Percentiles rank a stretch among this genome's conserved stretches.
These are phyloP conservation scores for Gymnoscopelus microlampas DNA, from an alignment of 2,797 vertebrate species.

Conservation along the genomic window DNA sequence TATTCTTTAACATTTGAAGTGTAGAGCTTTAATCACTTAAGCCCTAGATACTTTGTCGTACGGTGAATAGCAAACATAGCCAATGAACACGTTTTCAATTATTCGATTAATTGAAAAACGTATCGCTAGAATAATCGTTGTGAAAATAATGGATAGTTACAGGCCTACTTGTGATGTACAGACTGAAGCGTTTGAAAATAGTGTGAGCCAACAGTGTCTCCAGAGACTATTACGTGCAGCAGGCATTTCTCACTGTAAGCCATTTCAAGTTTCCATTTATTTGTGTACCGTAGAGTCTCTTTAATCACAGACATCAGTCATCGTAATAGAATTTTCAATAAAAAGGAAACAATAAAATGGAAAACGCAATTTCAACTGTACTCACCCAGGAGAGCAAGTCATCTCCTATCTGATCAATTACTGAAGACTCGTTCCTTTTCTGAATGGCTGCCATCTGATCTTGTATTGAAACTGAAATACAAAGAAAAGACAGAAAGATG, in stretches of 20 bases:
- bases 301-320: constrained; percentile 46
- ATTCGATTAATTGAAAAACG: too few species aligned
- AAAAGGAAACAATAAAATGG: constrained; percentile 48
- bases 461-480: constrained; percentile 85
- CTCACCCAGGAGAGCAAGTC: constrained; percentile 94
- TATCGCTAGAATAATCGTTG: too few species aligned
- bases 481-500: constrained; percentile 29
- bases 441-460: constrained; percentile 92
- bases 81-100: too few species aligned
- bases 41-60: too few species aligned
- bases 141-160: too few species aligned
- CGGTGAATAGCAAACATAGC: too few species aligned
- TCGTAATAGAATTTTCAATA: constrained; percentile 56
- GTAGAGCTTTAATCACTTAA: background rate
- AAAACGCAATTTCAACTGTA: constrained; percentile 62
- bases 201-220: too few species aligned
- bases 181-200: too few species aligned
- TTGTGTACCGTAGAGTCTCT: constrained; percentile 27
- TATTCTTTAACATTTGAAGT: constrained; percentile 4
- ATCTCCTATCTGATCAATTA: constrained; percentile 93
- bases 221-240: too few species aligned
- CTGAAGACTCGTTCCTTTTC: constrained; percentile 91
- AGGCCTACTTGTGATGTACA: too few species aligned
- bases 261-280: constrained; percentile 52
- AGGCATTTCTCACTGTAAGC: constrained; percentile 21